Conservation (phyloP, 2,113 vertebrate genomes). For the Embiotoca jacksoni region DNA sequence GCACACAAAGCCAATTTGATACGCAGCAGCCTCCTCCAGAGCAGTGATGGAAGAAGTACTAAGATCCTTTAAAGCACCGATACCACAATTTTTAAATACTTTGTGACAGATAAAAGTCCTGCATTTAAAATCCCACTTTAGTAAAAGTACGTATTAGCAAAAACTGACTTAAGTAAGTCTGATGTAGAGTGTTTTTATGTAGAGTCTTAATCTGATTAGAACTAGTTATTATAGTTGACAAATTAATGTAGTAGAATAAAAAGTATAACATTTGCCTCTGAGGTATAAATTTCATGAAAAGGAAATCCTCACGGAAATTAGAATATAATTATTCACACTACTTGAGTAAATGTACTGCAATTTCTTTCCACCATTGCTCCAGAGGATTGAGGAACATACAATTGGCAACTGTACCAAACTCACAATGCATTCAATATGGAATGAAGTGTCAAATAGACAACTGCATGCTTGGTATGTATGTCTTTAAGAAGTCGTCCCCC, state of each 20-base stretch:
- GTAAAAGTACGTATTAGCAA: neutral
- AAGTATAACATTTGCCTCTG: too few relatives aligned
- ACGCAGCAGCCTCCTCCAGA: slow-evolving; percentile 36
- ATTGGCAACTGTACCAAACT: slow-evolving; percentile 1
- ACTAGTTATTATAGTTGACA: too few relatives aligned
- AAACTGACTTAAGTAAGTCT: too few relatives aligned
- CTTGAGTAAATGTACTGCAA: neutral
- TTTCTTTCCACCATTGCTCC: neutral
- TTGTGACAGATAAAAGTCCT: neutral
- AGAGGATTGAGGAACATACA: slow-evolving; percentile 29
- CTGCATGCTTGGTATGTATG: slow-evolving; percentile 26
- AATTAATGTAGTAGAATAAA: too few relatives aligned
- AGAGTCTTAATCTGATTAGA: neutral
- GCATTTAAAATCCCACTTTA: neutral
- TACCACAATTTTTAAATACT: neutral
- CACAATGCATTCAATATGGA: slow-evolving; percentile 28
- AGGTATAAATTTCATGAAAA: neutral
- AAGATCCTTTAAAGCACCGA: slow-evolving; percentile 4
- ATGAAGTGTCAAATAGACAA: slow-evolving; percentile 31
- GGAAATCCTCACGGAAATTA: neutral
- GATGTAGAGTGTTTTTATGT: neutral
- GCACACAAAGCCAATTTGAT: neutral
- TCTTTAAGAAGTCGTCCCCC: slow-evolving; percentile 72
- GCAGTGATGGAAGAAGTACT: neutral
- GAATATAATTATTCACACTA: neutral